Conservation (phyloP, 1,140 invertebrate genomes). For the Trichoplusia ni region DNA sequence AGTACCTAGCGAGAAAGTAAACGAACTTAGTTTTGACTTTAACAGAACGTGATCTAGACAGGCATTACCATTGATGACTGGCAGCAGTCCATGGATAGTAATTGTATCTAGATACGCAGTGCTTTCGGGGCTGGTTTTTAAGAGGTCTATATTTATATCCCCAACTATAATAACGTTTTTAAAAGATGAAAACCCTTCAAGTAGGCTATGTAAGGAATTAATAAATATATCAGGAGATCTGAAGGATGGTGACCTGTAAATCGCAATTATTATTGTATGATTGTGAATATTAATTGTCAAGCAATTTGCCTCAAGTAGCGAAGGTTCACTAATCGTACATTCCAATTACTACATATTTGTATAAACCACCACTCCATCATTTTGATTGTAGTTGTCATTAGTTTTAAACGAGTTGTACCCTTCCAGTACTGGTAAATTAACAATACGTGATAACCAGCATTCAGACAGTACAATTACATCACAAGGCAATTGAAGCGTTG, state of each 20-base stretch:
- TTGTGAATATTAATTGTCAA: conserved; percentile 10
- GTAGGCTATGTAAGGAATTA: conserved; percentile 2
- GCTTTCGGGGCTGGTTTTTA: neutral
- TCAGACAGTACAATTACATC: neutral
- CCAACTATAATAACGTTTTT: conserved; percentile 26
- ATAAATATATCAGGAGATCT: neutral
- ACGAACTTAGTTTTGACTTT: neutral
- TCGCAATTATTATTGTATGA: conserved; percentile 16
- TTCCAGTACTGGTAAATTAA: neutral
- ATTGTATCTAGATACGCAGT: neutral
- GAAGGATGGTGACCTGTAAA: conserved; percentile 27
- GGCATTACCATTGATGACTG: neutral
- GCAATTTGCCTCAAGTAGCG: conserved; percentile 12
- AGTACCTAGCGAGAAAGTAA: neutral
- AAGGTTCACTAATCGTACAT: neutral
- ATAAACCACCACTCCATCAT: conserved; percentile 26
- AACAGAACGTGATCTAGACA: conserved; percentile 3
- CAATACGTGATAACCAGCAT: neutral
- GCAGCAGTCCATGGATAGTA: neutral
- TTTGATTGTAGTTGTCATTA: conserved; percentile 19
- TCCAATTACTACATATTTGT: neutral
- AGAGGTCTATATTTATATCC: conserved; percentile 29
- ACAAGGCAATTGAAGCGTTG: neutral
- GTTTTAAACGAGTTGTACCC: neutral
- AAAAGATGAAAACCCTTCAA: neutral